Evolutionary conservation across 1,140 invertebrate species (phyloP).

Genomic region (Aricia agestis): DNA sequence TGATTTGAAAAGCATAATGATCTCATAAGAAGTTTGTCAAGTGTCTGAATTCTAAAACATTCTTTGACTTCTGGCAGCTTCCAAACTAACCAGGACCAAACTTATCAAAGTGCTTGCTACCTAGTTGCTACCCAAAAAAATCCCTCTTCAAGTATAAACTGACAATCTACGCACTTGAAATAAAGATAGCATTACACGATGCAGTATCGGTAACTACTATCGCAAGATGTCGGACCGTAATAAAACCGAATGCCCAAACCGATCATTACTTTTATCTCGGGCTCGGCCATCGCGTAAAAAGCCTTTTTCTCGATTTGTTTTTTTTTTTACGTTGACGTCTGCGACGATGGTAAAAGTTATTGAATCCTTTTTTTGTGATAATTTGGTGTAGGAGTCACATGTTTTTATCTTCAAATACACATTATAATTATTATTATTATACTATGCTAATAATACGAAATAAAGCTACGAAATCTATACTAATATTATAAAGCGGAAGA

Average conservation of each 20-base stretch:
- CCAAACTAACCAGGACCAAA: too few relatives aligned
- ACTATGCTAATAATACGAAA: too few relatives aligned
- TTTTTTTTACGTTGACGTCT: conserved; percentile 9
- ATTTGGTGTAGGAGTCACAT: not conserved
- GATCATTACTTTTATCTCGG: conserved; percentile 37
- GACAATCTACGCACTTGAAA: not conserved
- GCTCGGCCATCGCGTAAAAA: conserved; percentile 7
- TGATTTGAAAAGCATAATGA: too few relatives aligned
- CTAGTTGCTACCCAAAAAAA: too few relatives aligned
- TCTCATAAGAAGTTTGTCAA: too few relatives aligned
- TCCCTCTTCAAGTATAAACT: not conserved
- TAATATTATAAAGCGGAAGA: too few relatives aligned
- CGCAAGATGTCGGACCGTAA: conserved; percentile 33
- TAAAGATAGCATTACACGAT: conserved; percentile 13
- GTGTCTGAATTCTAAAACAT: too few relatives aligned
- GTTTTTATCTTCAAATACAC: too few relatives aligned
- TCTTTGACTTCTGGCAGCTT: too few relatives aligned
- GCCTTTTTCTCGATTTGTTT: conserved; percentile 16
- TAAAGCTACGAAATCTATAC: too few relatives aligned
- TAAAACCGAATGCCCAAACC: conserved; percentile 31
- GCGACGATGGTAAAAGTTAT: not conserved
- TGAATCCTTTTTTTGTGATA: not conserved
- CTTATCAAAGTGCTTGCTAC: too few relatives aligned
- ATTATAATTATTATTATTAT: too few relatives aligned
- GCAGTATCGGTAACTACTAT: conserved; percentile 26